phyloP scores from a whole-genome alignment of 2,797 vertebrate species.

The Poecilia wingei region DNA sequence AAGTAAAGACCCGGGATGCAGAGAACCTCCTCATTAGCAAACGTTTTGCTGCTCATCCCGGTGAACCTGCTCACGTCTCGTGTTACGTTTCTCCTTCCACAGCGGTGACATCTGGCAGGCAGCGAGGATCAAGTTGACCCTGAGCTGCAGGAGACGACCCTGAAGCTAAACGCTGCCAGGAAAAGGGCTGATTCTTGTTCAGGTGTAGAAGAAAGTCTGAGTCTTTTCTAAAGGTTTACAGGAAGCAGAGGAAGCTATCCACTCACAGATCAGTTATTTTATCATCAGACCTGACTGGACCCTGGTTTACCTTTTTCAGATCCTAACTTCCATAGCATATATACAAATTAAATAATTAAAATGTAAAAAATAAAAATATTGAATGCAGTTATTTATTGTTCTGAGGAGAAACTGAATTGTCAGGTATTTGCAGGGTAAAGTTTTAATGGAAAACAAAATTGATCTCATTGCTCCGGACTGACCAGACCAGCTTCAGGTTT shows the following conservation, averaged over 20 bases:
- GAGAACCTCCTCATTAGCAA: background rate
- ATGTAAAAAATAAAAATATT: background rate
- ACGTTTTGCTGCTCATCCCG: background rate
- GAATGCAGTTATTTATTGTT: background rate
- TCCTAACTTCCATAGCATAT: background rate
- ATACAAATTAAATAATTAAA: background rate
- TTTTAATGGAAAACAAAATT: background rate
- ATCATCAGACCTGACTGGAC: background rate
- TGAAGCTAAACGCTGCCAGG: background rate
- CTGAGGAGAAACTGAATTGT: background rate
- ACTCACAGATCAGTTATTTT: background rate
- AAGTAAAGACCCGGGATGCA: background rate
- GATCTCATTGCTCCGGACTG: background rate
- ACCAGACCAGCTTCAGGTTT: background rate
- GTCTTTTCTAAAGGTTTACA: background rate
- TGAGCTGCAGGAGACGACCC: background rate
- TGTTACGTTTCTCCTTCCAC: background rate
- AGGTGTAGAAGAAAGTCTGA: conserved; percentile 9
- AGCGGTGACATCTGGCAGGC: conserved; percentile 33
- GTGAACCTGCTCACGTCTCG: background rate
- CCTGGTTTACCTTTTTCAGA: background rate
- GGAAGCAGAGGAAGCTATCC: background rate
- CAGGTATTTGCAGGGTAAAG: background rate
- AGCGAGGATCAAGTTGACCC: conserved; percentile 10
- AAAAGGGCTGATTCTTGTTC: background rate